A percentile compares a stretch with the other conserved stretches of the same genome.
phyloP scores from a whole-genome alignment of 2,113 vertebrate genomes.

The Oxyruncus cristatus region DNA sequence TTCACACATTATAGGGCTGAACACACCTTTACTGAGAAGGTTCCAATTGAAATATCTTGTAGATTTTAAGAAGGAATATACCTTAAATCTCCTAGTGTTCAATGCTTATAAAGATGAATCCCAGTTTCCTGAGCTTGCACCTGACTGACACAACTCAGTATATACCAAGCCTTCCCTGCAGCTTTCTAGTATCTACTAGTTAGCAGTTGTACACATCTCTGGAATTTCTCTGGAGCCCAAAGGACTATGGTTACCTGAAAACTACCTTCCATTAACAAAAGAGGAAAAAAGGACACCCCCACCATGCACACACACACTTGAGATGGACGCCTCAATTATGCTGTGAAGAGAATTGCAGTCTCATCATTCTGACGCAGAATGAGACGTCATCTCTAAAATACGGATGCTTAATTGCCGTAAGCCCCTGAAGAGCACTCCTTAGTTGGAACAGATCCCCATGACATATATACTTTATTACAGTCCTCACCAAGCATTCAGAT shows the following conservation, averaged over 20 bases:
- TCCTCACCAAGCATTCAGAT: neutral
- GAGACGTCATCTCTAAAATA: neutral
- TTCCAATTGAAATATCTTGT: neutral
- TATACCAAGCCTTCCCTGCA: neutral
- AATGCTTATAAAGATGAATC: neutral
- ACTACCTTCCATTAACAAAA: neutral
- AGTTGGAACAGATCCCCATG: neutral
- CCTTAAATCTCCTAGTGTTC: neutral
- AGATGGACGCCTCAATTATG: neutral
- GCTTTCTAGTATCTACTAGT: neutral
- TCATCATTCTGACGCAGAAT: neutral
- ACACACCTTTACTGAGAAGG: neutral
- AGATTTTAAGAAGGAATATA: neutral
- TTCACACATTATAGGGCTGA: neutral
- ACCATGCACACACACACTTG: neutral
- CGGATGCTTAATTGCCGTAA: neutral
- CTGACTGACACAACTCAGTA: neutral
- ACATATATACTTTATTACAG: neutral
- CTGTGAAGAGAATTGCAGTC: neutral
- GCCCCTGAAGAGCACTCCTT: neutral
- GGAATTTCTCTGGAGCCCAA: neutral
- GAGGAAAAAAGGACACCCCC: accelerated
- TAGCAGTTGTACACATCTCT: neutral
- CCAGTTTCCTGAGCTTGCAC: neutral
- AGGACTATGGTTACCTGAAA: neutral